Base-by-base conservation (phyloP, 2,888 invertebrate species). In the Ichneumoninae sp. region DNA sequence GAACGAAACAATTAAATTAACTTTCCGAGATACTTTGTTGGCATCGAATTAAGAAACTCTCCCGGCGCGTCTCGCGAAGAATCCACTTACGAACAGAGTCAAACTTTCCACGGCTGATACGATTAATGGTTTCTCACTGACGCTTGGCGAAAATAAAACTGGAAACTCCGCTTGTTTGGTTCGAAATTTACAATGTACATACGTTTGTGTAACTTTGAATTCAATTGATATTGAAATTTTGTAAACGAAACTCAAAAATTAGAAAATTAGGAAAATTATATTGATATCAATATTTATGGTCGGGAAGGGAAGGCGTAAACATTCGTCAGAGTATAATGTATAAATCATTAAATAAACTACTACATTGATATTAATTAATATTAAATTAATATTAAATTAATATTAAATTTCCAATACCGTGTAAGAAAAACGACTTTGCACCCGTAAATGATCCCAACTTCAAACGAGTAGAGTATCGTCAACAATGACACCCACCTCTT, bases 401-500 rank as follows among this genome's bases (percentile, higher is more conserved):
- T 3, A 40, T 10, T 40, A 2, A 10, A 40, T 3, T 40, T 0
- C 40, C 22, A 22, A 54, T 22, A 54, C 1, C 22, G 19, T 22
- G 54, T 54, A 3, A 7, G 8, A 19, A 22, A 54, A 54, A 54
- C 10, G 7, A 47, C 2, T 70, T 30, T 8, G 10, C 3, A 50
- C n/a, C 33, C 30, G n/a, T 70, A 52, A 70, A 52, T 52, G 0
- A 52, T 52, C 8, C n/a, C 19, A 30, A 33, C 2, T 36, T 30
- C 70, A 4, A 33, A 26, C 19, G 10, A 10, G 8, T 10, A n/a
- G 33, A 13, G 1, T 70, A 52, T 54, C 19, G 19, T 63, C 44
- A 47, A 40, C 60, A 60, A 26, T 44, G n/a, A 60, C 44, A 73
- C 44, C 26, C 60, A 73, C 5, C 44, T 60, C n/a, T 30, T 60